phyloP scores from a whole-genome alignment of 1,140 invertebrate species.

The Luehdorfia chinensis region DNA sequence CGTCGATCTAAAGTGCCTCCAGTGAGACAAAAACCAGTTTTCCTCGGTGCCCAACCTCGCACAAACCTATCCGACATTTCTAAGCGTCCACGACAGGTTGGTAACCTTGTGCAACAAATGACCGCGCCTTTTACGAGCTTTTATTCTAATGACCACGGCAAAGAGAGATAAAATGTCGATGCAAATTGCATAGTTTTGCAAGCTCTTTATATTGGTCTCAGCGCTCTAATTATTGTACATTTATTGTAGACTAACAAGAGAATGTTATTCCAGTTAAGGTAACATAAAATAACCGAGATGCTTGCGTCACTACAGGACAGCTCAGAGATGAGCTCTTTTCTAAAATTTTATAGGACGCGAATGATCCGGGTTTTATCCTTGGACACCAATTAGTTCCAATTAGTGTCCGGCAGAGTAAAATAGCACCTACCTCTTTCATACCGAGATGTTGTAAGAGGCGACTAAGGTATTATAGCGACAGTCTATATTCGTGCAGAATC shows the following conservation, averaged over 20 bases:
- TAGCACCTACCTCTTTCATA: no score
- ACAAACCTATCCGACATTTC: constrained; percentile 5
- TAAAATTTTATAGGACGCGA: no score
- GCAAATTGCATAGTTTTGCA: background rate
- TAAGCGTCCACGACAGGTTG: background rate
- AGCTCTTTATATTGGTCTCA: background rate
- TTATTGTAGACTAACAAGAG: background rate
- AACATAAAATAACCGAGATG: no score
- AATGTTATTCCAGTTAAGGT: background rate
- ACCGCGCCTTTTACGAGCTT: constrained; percentile 13
- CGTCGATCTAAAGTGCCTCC: no score
- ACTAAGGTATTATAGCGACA: no score
- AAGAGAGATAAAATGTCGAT: constrained; percentile 4
- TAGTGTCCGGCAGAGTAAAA: no score
- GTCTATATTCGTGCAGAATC: no score
- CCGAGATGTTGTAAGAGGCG: no score
- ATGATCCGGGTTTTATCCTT: no score
- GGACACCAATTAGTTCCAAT: no score
- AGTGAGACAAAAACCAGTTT: constrained; percentile 2
- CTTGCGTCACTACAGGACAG: no score
- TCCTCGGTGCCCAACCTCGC: background rate
- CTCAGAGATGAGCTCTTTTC: no score
- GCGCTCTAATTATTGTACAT: constrained; percentile 10
- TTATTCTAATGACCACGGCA: constrained; percentile 14
- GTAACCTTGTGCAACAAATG: constrained; percentile 1